phyloP scores from a whole-genome alignment of 1,140 invertebrate species.

The Nixonia krombeini region DNA sequence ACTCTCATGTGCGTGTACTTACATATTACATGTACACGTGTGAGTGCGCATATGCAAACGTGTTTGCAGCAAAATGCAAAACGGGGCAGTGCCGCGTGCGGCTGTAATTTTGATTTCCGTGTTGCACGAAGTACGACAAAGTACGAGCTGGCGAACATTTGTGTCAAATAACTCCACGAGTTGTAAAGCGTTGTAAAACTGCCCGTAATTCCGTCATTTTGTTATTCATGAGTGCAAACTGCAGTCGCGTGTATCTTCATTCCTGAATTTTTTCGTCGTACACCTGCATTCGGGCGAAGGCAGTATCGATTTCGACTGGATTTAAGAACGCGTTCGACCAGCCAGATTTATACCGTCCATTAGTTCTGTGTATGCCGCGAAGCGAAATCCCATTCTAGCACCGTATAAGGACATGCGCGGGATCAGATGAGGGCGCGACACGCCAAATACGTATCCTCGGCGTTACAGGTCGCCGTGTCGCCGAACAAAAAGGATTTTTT shows the following conservation, averaged over 20 bases:
- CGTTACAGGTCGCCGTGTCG: background rate
- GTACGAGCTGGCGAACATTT: too few relatives aligned
- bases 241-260: background rate
- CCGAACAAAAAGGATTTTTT: slow-evolving; percentile 17
- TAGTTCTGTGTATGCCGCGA: slow-evolving; percentile 47
- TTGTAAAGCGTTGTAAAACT: too few relatives aligned
- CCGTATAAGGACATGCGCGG: slow-evolving; percentile 47
- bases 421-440: slow-evolving; percentile 30
- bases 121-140: too few relatives aligned
- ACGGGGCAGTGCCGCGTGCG: too few relatives aligned
- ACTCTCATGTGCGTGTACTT: too few relatives aligned
- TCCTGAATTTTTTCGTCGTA: background rate
- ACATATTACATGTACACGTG: too few relatives aligned
- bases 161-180: too few relatives aligned
- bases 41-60: too few relatives aligned
- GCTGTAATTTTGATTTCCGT: too few relatives aligned
- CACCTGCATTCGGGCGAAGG: slow-evolving; percentile 23
- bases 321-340: slow-evolving; percentile 45
- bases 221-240: too few relatives aligned
- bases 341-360: slow-evolving; percentile 53
- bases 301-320: slow-evolving; percentile 46
- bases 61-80: too few relatives aligned
- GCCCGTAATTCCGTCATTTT: too few relatives aligned
- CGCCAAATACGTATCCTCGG: slow-evolving; percentile 21
- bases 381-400: slow-evolving; percentile 40